Conservation (phyloP, 2,888 invertebrate species). For the Nephrotoma appendiculata region DNA sequence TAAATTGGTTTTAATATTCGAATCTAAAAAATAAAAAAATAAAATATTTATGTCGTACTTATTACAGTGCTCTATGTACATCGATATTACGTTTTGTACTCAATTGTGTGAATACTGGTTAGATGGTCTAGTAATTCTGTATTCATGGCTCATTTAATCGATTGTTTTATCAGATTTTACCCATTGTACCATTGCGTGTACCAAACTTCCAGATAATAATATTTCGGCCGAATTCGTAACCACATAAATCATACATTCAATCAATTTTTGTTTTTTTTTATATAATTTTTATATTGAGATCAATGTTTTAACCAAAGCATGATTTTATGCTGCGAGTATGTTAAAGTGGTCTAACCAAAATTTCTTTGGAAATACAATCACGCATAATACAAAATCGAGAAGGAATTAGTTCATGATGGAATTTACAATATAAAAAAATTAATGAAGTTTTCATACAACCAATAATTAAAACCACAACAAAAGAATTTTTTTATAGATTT, state of each 20-base stretch:
- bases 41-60: background rate
- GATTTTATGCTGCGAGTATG: background rate
- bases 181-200: background rate
- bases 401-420: background rate
- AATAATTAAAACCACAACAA: background rate
- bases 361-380: background rate
- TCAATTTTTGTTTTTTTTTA: background rate
- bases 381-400: background rate
- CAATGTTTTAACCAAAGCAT: background rate
- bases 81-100: background rate
- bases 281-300: background rate
- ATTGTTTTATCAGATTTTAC: background rate
- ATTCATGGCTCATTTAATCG: background rate
- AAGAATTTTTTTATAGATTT: background rate
- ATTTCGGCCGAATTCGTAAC: background rate
- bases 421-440: background rate
- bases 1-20: background rate
- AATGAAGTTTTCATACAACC: background rate
- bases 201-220: background rate
- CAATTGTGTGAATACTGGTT: background rate
- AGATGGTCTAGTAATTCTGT: background rate
- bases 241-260: background rate
- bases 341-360: background rate
- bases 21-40: background rate
- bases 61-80: background rate